Percentiles rank a stretch among this genome's conserved stretches.
phyloP scores from a whole-genome alignment of 2,113 vertebrate species.

The Colius striatus region DNA sequence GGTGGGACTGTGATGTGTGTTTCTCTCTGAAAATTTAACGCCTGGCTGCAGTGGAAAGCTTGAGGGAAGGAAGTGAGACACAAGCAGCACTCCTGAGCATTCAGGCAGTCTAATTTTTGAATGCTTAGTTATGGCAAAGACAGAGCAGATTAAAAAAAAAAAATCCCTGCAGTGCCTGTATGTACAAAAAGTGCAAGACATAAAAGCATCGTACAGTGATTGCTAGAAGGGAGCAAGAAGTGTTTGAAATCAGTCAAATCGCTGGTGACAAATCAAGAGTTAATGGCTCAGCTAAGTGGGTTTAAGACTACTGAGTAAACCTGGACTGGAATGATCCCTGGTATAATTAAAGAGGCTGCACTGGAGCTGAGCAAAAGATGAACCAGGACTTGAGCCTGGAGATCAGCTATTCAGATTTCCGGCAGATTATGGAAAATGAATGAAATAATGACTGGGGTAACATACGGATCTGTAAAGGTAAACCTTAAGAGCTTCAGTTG shows the following conservation, averaged over 20 bases:
- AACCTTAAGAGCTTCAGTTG: neutral
- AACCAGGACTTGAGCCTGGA: neutral
- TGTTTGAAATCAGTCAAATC: neutral
- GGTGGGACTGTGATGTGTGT: neutral
- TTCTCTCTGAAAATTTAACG: neutral
- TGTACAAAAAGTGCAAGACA: neutral
- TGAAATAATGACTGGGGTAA: neutral
- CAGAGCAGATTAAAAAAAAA: neutral
- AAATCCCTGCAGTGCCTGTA: neutral
- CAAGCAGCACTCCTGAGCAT: neutral
- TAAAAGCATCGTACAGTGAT: neutral
- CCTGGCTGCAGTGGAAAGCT: neutral
- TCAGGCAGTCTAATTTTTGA: neutral
- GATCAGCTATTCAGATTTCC: neutral
- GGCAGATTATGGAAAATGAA: neutral
- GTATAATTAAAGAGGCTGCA: neutral
- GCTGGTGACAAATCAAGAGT: neutral
- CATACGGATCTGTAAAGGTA: neutral
- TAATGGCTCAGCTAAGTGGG: neutral
- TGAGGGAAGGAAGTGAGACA: neutral
- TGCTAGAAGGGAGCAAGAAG: neutral
- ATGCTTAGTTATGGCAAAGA: neutral
- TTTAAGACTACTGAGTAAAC: neutral
- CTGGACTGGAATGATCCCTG: neutral
- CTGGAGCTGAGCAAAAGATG: neutral